phyloP scores from a whole-genome alignment of 1,140 invertebrate species.

The Lordiphosa stackelbergi region DNA sequence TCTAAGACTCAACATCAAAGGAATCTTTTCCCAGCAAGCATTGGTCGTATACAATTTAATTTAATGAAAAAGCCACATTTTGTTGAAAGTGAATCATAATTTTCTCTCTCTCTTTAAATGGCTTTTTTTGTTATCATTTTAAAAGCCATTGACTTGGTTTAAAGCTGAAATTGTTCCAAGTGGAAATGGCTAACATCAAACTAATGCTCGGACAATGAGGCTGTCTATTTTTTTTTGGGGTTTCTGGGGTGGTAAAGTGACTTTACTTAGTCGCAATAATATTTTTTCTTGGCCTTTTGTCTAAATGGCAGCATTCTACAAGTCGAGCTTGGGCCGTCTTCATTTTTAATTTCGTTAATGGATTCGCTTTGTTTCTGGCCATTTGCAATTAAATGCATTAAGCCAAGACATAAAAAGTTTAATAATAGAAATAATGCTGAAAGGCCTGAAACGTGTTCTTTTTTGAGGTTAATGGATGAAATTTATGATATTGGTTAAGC shows the following conservation, averaged over 20 bases:
- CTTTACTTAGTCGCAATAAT: too few species aligned
- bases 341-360: constrained; percentile 70
- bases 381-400: constrained; percentile 62
- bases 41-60: too few species aligned
- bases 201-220: constrained; percentile 7
- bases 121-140: constrained; percentile 10
- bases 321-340: constrained; percentile 22
- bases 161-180: background rate
- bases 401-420: constrained; percentile 44
- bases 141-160: constrained; percentile 5
- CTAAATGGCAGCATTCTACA: constrained; percentile 2
- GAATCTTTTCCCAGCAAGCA: too few species aligned
- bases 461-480: constrained; percentile 53
- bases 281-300: constrained; percentile 16
- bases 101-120: constrained; percentile 6
- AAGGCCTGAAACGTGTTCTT: constrained; percentile 21
- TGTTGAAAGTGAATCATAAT: constrained; percentile 2
- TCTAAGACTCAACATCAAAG: too few species aligned
- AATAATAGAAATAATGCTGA: constrained; percentile 36
- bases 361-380: constrained; percentile 40
- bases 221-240: constrained; percentile 1
- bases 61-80: too few species aligned
- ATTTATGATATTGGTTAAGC: constrained; percentile 1
- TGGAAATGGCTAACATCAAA: constrained; percentile 14
- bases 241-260: background rate